phyloP scores from a whole-genome alignment of 2,113 vertebrate genomes.

The Macroglossus sobrinus region DNA sequence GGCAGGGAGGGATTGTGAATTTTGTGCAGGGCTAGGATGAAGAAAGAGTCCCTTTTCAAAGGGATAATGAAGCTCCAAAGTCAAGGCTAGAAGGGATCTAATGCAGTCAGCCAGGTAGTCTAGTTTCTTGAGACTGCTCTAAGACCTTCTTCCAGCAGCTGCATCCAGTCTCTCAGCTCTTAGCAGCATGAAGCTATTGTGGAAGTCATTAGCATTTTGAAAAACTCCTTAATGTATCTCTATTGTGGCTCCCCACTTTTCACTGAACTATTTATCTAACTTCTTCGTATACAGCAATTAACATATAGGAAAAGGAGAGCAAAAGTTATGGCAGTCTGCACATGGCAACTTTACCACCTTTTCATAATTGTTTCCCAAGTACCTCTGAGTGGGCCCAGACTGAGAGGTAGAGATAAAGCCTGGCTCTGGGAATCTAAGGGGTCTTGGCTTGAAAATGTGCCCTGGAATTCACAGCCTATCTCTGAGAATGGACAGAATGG shows the following conservation, averaged over 20 bases:
- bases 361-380: not conserved
- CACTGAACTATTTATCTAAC: not conserved
- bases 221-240: not conserved
- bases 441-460: not conserved
- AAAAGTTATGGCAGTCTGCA: not conserved
- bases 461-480: not conserved
- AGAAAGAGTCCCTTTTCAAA: slow-evolving; percentile 2
- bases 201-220: not conserved
- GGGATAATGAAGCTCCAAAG: not conserved
- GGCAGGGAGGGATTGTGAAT: not conserved
- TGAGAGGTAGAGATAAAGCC: not conserved
- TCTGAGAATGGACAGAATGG: not conserved
- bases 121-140: not conserved
- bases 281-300: not conserved
- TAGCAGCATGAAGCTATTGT: not conserved
- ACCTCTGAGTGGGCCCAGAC: not conserved
- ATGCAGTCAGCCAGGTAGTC: not conserved
- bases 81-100: not conserved
- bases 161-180: not conserved
- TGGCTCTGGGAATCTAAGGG: not conserved
- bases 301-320: not conserved
- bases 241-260: not conserved
- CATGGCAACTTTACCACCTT: not conserved
- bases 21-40: not conserved
- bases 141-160: not conserved